Evolutionary conservation across 2,113 vertebrate species (phyloP).

Genomic region (Apeltes quadracus): DNA sequence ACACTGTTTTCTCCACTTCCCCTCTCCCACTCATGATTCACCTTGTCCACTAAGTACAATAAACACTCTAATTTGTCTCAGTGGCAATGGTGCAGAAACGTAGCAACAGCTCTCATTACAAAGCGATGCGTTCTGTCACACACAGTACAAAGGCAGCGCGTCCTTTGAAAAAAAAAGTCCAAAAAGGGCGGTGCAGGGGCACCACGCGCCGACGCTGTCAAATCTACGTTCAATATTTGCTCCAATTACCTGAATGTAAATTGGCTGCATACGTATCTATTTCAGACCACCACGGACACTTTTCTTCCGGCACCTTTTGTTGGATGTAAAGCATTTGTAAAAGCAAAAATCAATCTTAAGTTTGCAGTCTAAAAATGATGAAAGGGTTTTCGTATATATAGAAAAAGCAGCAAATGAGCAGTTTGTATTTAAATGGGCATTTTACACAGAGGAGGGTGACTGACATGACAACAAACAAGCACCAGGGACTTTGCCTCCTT

Average conservation of each 20-base stretch:
- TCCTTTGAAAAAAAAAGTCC: conserved; percentile 8
- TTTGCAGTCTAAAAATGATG: not conserved
- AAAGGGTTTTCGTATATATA: not conserved
- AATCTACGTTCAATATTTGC: conserved; percentile 19
- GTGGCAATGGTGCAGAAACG: conserved; percentile 43
- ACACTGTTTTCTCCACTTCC: not conserved
- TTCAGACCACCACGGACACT: not conserved
- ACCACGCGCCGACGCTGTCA: conserved; percentile 14
- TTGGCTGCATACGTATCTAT: conserved; percentile 6
- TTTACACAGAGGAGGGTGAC: not conserved
- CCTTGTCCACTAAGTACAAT: conserved; percentile 41
- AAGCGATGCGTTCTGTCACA: conserved; percentile 24
- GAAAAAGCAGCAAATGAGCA: not conserved
- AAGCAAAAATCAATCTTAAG: not conserved
- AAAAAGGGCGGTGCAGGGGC: not conserved
- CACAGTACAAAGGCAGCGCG: conserved; percentile 10
- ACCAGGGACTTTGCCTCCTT: conserved; percentile 20
- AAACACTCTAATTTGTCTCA: conserved; percentile 48
- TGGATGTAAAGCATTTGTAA: not conserved
- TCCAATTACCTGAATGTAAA: conserved; percentile 25
- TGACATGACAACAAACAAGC: conserved; percentile 4
- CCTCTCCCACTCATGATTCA: conserved; percentile 7
- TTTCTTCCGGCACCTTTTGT: not conserved
- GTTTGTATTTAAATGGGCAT: conserved; percentile 14
- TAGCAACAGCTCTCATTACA: conserved; percentile 49